A percentile compares a stretch with the other conserved stretches of the same genome.
Evolutionary conservation across 1,140 invertebrate genomes (phyloP).

Genomic region (Venustaconcha ellipsiformis): DNA sequence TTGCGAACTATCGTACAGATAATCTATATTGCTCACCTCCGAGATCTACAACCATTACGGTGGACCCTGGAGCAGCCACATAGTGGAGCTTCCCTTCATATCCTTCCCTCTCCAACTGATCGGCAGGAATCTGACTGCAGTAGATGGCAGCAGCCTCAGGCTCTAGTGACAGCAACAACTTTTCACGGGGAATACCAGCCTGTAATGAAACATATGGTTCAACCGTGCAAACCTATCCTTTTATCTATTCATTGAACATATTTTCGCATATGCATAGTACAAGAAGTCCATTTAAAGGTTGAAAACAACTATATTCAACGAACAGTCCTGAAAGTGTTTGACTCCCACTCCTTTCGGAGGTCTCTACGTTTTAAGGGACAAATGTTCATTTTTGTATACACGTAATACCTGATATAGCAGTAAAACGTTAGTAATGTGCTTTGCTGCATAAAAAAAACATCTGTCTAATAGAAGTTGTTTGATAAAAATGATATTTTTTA

Average conservation of each 20-base stretch:
- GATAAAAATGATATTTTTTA: too few species aligned
- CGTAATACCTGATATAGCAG: too few species aligned
- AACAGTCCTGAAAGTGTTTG: background rate
- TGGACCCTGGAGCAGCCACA: slow-evolving; percentile 14
- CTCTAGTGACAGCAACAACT: slow-evolving; percentile 12
- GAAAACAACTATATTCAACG: background rate
- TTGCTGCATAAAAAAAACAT: too few species aligned
- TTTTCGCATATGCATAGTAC: background rate
- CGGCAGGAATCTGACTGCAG: slow-evolving; percentile 11
- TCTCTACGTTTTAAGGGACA: too few species aligned
- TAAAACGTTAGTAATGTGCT: too few species aligned
- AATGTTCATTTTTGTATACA: too few species aligned
- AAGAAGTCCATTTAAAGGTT: background rate
- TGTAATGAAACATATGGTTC: background rate
- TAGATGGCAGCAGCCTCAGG: slow-evolving; percentile 24
- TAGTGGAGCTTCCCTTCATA: slow-evolving; percentile 13
- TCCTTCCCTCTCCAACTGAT: slow-evolving; percentile 18
- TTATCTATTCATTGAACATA: background rate
- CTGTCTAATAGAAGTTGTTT: too few species aligned
- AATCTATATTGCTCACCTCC: slow-evolving; percentile 6
- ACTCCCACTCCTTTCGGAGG: too few species aligned
- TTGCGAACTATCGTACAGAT: too few species aligned
- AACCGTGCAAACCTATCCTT: background rate
- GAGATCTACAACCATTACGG: slow-evolving; percentile 17
- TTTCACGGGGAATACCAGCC: slow-evolving; percentile 12